Conservation (phyloP, 2,113 vertebrate species). For the Phasianus colchicus region DNA sequence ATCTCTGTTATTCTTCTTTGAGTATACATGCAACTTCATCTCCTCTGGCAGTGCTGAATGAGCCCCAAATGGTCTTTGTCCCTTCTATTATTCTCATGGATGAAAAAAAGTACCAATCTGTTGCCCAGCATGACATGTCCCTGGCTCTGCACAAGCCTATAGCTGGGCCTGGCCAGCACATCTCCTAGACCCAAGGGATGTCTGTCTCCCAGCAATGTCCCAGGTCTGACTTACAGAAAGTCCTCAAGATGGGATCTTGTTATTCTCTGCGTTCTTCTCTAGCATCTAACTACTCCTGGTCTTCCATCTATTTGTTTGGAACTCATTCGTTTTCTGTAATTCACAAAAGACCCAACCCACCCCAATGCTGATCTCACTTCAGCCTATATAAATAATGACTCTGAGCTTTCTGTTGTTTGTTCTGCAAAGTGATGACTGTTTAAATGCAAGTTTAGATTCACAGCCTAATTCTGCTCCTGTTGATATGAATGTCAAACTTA, state of each 20-base stretch:
- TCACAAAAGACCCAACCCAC: neutral
- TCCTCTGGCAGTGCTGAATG: neutral
- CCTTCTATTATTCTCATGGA: fast-evolving
- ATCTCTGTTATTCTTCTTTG: neutral
- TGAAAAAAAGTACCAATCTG: fast-evolving
- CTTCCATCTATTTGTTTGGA: neutral
- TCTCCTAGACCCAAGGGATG: neutral
- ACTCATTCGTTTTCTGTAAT: neutral
- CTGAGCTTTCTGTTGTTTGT: conserved; percentile 32
- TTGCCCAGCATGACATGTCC: fast-evolving
- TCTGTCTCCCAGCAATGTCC: neutral
- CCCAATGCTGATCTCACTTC: neutral
- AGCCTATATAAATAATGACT: conserved; percentile 34
- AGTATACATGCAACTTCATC: fast-evolving
- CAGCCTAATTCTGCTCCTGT: neutral
- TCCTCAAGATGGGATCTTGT: neutral
- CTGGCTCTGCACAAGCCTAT: neutral
- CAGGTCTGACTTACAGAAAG: neutral
- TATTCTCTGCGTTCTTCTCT: neutral
- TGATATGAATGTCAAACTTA: neutral
- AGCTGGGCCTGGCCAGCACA: neutral
- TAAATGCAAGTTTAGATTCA: neutral
- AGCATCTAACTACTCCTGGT: neutral
- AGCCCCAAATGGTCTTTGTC: neutral
- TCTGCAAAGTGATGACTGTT: neutral